Percentiles rank a stretch among this genome's conserved stretches.
Evolutionary conservation across 2,888 invertebrate species (phyloP).

Genomic region (Ischnura elegans): DNA sequence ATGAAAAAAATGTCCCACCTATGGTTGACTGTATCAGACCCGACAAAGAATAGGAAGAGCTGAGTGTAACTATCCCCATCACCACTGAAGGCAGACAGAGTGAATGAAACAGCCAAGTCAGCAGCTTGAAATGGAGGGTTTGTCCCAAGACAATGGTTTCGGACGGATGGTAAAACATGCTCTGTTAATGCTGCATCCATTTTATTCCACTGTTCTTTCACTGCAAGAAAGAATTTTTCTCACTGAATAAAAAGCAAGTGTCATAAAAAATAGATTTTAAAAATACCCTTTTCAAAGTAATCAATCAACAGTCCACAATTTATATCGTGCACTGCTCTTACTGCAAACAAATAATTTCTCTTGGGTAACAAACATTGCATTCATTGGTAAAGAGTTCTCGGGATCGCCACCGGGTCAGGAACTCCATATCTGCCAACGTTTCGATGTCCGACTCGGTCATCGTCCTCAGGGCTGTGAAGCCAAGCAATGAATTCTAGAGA

Average conservation of each 20-base stretch:
- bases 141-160: slow-evolving; percentile 15
- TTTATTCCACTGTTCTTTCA: slow-evolving; percentile 65
- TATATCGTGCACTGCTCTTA: too few species aligned
- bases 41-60: slow-evolving; percentile 54
- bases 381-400: too few species aligned
- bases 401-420: too few species aligned
- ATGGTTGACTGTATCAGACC: slow-evolving; percentile 47
- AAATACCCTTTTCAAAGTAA: too few species aligned
- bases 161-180: slow-evolving; percentile 68
- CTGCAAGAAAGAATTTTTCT: neutral
- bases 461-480: too few species aligned
- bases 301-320: too few species aligned
- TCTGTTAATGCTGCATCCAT: slow-evolving; percentile 53
- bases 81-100: slow-evolving; percentile 62
- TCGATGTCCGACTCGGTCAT: too few species aligned
- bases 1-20: slow-evolving; percentile 8
- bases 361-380: neutral
- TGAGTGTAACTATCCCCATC: slow-evolving; percentile 9
- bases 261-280: too few species aligned
- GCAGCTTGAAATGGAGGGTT: slow-evolving; percentile 69
- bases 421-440: too few species aligned
- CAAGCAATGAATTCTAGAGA: too few species aligned
- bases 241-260: too few species aligned
- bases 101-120: slow-evolving; percentile 69
- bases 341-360: neutral